Conservation (phyloP, 2,113 vertebrate genomes). For the Oncorhynchus mykiss region DNA sequence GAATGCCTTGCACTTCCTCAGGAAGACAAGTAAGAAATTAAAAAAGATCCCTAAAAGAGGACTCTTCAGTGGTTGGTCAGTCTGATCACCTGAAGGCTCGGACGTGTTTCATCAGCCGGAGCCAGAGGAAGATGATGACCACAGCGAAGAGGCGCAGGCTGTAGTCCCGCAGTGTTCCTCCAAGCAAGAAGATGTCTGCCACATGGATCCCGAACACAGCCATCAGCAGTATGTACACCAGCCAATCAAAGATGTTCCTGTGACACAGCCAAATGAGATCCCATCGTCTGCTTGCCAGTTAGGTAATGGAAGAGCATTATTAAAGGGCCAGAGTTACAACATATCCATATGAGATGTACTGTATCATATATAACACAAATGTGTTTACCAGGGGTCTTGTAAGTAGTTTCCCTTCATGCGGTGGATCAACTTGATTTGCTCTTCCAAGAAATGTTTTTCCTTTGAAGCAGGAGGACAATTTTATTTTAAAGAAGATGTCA, state of each 20-base stretch:
- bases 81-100: conserved; percentile 68
- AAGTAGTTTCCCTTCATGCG: conserved; percentile 56
- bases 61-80: background rate
- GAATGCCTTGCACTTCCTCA: too few species aligned
- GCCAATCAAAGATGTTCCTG: conserved; percentile 73
- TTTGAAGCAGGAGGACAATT: conserved; percentile 13
- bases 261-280: background rate
- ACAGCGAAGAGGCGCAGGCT: conserved; percentile 66
- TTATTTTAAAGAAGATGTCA: background rate
- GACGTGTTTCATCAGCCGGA: conserved; percentile 73
- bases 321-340: background rate
- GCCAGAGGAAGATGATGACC: conserved; percentile 69
- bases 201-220: conserved; percentile 57
- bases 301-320: too few species aligned
- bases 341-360: background rate
- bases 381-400: conserved; percentile 61
- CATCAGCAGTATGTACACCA: conserved; percentile 60
- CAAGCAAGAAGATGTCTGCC: conserved; percentile 45
- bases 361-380: background rate
- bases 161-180: conserved; percentile 15
- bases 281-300: background rate
- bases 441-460: conserved; percentile 60
- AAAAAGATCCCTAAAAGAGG: background rate
- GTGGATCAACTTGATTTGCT: conserved; percentile 45
- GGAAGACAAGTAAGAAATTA: too few species aligned